Conservation (phyloP, 92 coral and sea anemone genomes). For the Actinernus sp. region DNA sequence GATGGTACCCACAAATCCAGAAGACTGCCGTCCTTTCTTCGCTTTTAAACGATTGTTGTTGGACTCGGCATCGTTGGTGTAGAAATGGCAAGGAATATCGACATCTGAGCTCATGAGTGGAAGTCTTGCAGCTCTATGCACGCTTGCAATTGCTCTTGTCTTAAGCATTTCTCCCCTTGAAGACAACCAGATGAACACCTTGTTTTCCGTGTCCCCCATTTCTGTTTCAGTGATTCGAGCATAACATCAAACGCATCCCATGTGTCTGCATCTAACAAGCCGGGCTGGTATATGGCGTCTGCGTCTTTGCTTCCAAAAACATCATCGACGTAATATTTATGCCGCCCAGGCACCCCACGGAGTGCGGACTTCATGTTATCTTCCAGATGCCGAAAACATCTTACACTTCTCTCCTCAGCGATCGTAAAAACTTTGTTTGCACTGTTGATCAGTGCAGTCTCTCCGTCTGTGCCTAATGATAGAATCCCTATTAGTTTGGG, state of each 20-base stretch:
- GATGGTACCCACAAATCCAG: slow-evolving; percentile 18
- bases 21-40: slow-evolving; percentile 1
- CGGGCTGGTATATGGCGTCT: slow-evolving; percentile 18
- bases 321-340: background rate
- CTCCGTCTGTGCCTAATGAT: slow-evolving; percentile 19
- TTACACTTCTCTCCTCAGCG: slow-evolving; percentile 1
- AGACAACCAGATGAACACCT: slow-evolving; percentile 1
- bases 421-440: background rate
- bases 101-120: background rate
- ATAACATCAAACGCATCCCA: slow-evolving; percentile 18
- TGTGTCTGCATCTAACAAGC: slow-evolving; percentile 8
- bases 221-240: slow-evolving; percentile 3
- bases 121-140: slow-evolving; percentile 8
- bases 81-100: slow-evolving; percentile 8
- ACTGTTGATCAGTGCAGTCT: slow-evolving; percentile 7
- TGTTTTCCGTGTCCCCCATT: background rate
- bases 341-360: background rate
- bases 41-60: slow-evolving; percentile 26
- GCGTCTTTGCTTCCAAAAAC: slow-evolving; percentile 7
- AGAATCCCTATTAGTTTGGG: background rate
- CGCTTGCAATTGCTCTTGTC: background rate
- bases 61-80: slow-evolving; percentile 35
- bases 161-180: background rate
- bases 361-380: slow-evolving; percentile 10
- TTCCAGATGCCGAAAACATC: slow-evolving; percentile 21